A percentile compares a stretch with the other conserved stretches of the same genome.
phyloP scores from a whole-genome alignment of 2,888 invertebrate species.

The Parapristionchus giblindavisi region DNA sequence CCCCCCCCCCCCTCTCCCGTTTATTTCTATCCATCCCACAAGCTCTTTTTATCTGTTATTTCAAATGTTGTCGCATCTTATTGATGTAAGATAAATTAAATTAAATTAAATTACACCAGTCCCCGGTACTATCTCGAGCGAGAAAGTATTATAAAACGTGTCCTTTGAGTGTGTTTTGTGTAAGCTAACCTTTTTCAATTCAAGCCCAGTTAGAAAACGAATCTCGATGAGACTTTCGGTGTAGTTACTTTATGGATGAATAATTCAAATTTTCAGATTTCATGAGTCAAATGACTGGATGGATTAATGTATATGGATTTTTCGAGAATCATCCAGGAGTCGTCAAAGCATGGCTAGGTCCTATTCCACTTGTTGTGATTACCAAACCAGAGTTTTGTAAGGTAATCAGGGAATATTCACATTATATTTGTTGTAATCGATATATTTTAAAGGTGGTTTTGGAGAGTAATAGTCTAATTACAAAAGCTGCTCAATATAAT shows the following conservation, averaged over 20 bases:
- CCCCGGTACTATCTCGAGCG: too few species aligned
- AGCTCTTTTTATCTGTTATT: too few species aligned
- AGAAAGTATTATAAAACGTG: too few species aligned
- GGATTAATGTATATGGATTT: conserved; percentile 7
- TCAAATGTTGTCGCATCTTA: too few species aligned
- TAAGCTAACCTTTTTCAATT: too few species aligned
- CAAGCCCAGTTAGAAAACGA: too few species aligned
- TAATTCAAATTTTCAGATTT: not conserved
- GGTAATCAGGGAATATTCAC: not conserved
- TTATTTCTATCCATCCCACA: too few species aligned
- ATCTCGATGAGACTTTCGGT: not conserved
- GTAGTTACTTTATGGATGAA: too few species aligned
- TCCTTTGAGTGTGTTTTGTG: too few species aligned
- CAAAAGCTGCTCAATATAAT: conserved; percentile 71
- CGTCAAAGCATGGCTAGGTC: conserved; percentile 24
- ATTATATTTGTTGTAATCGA: not conserved
- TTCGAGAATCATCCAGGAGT: not conserved
- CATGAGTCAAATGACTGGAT: not conserved
- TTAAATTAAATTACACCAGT: too few species aligned
- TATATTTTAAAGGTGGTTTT: conserved; percentile 53
- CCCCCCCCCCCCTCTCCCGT: too few species aligned
- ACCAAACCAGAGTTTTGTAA: not conserved
- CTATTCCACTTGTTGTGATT: conserved; percentile 13
- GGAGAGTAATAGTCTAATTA: conserved; percentile 67
- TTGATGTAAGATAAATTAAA: too few species aligned